Evolutionary conservation across 2,888 invertebrate species (phyloP), one percentile per base, ranked within the genome.

Genomic region (Apotomis betuletana): DNA sequence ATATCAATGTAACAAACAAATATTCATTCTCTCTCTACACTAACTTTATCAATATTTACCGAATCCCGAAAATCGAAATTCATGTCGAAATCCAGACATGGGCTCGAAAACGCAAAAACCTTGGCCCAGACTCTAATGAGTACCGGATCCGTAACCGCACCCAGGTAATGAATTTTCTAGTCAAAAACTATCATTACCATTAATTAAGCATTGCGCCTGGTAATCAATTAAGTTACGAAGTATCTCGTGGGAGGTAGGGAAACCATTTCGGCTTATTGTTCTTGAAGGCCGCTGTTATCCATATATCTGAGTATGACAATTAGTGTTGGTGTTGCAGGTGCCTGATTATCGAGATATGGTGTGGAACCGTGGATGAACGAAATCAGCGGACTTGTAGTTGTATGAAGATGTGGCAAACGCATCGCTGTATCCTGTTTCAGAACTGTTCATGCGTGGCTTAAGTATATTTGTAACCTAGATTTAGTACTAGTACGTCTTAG

Each of bases 201-300:
- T 68, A 72, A 72, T 72, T 72, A 72, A 63, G 52, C 68, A 63
- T 51, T 57, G 61, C 46, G 13, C 67, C 44, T 36, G 52, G 57
- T 72, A 68, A 72, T 72, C 72, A 72, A 72, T 72, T 67, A 63
- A 68, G 13, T 55, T 60, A 54, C 5, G 44, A 64, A 52, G 54
- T 72, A 62, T 59, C 46, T 61, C 64, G 73, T 73, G 69, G 73
- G 73, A 69, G 69, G 68, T 63, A 78, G 77, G 78, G 77, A 74
- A 63, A 79, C 74, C 67, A 77, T 81, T 82, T 81, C 76, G 70
- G 79, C 81, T 80, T 77, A 82, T 84, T 85, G 79, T 81, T 63
- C 78, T 77, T 44, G 79, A 83, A 85, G 85, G 85, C 69, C 78
- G 64, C 58, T 49, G 74, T 60, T 67, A 74, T 75, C 57, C 41